Conservation (phyloP, 2,113 vertebrate species). For the Sylvietta virens region DNA sequence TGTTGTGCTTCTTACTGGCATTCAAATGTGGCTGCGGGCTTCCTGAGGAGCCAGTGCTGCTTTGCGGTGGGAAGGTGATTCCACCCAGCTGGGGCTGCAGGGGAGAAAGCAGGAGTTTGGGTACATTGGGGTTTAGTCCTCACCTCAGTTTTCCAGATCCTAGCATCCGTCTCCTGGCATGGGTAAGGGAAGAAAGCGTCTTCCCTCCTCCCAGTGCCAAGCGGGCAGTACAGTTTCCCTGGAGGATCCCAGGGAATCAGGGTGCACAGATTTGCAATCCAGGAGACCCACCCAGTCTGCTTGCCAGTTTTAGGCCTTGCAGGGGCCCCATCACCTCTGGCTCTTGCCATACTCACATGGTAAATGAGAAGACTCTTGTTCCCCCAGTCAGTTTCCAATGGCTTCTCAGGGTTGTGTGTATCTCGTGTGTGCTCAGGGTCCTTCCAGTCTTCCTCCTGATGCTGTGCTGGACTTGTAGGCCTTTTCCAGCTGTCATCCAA, state of each 20-base stretch:
- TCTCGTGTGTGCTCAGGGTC: neutral
- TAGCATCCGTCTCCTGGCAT: fast-evolving
- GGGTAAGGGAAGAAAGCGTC: neutral
- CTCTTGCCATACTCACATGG: slow-evolving; percentile 36
- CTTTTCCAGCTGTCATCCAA: slow-evolving; percentile 18
- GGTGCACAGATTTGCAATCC: neutral
- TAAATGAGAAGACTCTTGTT: slow-evolving; percentile 1
- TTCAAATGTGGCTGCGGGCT: neutral
- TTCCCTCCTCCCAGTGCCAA: neutral
- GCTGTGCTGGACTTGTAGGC: neutral
- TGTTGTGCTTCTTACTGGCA: slow-evolving; percentile 50
- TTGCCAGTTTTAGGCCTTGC: neutral
- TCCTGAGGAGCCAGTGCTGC: neutral
- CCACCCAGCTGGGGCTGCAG: slow-evolving; percentile 39
- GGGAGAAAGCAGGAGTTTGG: slow-evolving; percentile 10
- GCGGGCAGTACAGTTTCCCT: neutral
- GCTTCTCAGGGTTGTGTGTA: slow-evolving; percentile 25
- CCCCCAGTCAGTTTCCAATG: neutral
- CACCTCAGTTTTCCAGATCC: neutral
- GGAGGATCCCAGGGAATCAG: neutral
- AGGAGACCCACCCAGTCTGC: neutral
- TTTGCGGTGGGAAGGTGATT: neutral
- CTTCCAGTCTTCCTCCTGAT: neutral
- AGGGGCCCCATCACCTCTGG: neutral
- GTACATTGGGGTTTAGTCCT: neutral